phyloP scores from a whole-genome alignment of 2,113 vertebrate genomes.

The Myxocyprinus asiaticus region DNA sequence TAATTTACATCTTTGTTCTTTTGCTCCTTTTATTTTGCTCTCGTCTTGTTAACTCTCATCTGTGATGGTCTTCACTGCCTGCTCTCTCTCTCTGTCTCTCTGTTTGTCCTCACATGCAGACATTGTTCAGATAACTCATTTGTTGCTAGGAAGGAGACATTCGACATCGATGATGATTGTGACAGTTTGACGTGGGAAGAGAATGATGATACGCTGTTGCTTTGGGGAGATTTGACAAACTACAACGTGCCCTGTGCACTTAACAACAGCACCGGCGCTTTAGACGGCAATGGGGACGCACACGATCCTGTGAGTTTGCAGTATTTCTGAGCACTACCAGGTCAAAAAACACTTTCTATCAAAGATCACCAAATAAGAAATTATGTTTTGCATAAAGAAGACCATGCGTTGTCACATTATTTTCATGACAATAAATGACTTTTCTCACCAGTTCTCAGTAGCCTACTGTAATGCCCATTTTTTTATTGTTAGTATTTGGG shows the following conservation, averaged over 20 bases:
- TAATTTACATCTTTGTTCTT: no score
- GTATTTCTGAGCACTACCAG: neutral
- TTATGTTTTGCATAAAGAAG: no score
- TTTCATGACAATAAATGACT: no score
- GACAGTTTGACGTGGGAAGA: constrained; percentile 95
- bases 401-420: no score
- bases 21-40: no score
- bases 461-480: no score
- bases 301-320: constrained; percentile 68
- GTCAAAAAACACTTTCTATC: neutral
- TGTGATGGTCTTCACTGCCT: neutral
- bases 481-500: no score
- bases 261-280: constrained; percentile 26
- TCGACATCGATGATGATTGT: constrained; percentile 93
- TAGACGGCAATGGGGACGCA: constrained; percentile 74
- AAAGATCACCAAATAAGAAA: no score
- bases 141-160: constrained; percentile 86
- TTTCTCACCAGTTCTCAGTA: no score
- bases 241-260: constrained; percentile 80
- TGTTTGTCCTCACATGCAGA: constrained; percentile 57
- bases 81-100: neutral
- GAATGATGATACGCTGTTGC: constrained; percentile 91
- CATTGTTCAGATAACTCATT: constrained; percentile 71
- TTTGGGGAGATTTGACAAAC: constrained; percentile 98
- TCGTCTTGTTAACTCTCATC: no score